Evolutionary conservation across 2,888 invertebrate species (phyloP), one percentile per base, ranked within the genome.

Genomic region (Gryllus longicercus): DNA sequence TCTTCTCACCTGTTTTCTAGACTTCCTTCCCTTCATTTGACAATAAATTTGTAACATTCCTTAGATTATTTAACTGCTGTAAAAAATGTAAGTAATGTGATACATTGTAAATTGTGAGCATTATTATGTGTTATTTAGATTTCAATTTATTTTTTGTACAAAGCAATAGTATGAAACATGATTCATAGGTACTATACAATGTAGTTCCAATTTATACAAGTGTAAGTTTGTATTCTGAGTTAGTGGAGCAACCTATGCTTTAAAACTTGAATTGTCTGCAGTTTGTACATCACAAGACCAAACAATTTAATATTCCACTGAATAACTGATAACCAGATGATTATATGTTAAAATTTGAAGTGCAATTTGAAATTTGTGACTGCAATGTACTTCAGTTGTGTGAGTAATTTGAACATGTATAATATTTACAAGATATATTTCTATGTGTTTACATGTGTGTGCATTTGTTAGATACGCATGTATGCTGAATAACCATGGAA

Each of bases 11-110:
- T 38, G 38, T 38, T 38, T 38, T 38, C 8, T 38, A 38, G 38
- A 38, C 5, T 38, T 38, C 38, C 38, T 63, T 63, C 14, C 63
- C n/a, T 63, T 63, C n/a, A 18, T 63, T 63, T 63, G 14, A 63
- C 63, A 63, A 63, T 63, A 63, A 63, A 63, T 63, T 63, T 63
- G n/a, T 63, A 63, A 63, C 63, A 63, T 63, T 63, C 63, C 63
- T 63, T 63, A 63, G 63, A 63, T 63, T 63, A 63, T 63, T 63
- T 63, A 63, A 63, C 63, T 63, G 63, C 63, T 63, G 63, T 63
- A 63, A 63, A 63, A 18, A 63, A 63, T 63, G 63, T 63, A 63
- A 63, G 63, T n/a, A 63, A 63, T 63, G 63, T 63, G 63, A 63
- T 63, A 63, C 63, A 63, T 63, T 63, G 63, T 63, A 63, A 63